These are phyloP conservation scores for Morus bassanus DNA, from an alignment of 2,797 vertebrate species.

Conservation along the genomic window DNA sequence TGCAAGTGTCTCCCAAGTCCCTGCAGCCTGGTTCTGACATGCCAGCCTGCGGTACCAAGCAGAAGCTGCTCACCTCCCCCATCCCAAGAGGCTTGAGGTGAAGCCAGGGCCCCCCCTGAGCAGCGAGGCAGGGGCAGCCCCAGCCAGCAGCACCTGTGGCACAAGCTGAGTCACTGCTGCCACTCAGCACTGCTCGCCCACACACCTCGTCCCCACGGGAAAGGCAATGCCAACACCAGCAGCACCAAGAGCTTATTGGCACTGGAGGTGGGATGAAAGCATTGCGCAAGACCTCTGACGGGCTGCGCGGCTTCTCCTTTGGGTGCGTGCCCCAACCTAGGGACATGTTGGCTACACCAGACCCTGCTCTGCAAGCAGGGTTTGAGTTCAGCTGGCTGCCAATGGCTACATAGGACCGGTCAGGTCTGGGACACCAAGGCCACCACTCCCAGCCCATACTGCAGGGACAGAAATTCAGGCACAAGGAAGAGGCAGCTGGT, in stretches of 20 bases:
- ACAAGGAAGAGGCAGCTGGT: background rate
- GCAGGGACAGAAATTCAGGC: background rate
- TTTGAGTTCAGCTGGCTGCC: background rate
- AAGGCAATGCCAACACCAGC: background rate
- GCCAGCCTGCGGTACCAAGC: background rate
- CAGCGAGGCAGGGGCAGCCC: background rate
- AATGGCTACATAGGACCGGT: background rate
- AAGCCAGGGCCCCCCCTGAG: background rate
- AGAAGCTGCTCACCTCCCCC: background rate
- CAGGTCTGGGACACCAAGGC: background rate
- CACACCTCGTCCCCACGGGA: accelerated
- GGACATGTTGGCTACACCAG: background rate
- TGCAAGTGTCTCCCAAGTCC: background rate
- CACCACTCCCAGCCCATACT: background rate
- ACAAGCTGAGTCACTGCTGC: background rate
- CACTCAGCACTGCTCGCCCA: accelerated
- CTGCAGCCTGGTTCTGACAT: background rate
- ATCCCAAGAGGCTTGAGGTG: background rate
- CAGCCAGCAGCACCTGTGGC: accelerated
- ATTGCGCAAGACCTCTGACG: accelerated
- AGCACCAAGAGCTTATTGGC: background rate
- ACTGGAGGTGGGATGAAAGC: background rate
- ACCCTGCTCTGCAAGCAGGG: background rate
- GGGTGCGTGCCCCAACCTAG: accelerated
- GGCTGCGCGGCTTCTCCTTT: background rate